These are phyloP conservation scores for Dendronephthya gigantea DNA, from an alignment of 64 coral and sea anemone species.

Conservation along the genomic window DNA sequence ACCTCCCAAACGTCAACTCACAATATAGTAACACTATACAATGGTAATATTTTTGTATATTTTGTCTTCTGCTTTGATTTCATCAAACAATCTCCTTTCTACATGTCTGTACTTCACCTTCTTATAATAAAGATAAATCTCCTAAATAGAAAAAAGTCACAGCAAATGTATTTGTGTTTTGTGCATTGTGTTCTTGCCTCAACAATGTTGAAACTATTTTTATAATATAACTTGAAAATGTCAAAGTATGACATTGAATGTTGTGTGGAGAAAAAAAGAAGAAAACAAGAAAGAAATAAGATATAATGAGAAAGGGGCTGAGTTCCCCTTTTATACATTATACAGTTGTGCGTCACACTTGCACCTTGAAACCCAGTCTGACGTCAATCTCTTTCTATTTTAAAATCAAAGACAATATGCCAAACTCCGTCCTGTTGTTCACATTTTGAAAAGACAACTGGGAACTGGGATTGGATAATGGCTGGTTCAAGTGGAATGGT, in stretches of 20 bases:
- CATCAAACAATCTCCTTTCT: no score
- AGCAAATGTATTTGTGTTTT: no score
- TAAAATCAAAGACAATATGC: conserved; percentile 1
- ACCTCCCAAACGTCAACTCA: background rate
- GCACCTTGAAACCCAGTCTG: background rate
- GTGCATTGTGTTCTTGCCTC: no score
- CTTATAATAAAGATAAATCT: no score
- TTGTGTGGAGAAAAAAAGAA: no score
- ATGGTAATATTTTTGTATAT: background rate
- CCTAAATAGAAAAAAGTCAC: no score
- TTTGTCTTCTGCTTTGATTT: no score
- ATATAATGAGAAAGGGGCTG: background rate
- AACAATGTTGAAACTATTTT: no score
- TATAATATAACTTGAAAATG: no score
- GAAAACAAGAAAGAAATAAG: no score
- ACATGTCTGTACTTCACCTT: no score
- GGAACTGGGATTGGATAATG: background rate
- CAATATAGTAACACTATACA: background rate
- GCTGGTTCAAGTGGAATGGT: background rate
- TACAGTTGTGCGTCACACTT: background rate
- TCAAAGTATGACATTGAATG: no score
- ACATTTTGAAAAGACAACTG: background rate
- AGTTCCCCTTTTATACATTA: background rate
- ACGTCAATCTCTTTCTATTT: background rate
- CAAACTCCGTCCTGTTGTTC: background rate